These are phyloP conservation scores for Eupithecia subfuscata DNA, from an alignment of 2,888 invertebrate genomes.

Conservation along the genomic window DNA sequence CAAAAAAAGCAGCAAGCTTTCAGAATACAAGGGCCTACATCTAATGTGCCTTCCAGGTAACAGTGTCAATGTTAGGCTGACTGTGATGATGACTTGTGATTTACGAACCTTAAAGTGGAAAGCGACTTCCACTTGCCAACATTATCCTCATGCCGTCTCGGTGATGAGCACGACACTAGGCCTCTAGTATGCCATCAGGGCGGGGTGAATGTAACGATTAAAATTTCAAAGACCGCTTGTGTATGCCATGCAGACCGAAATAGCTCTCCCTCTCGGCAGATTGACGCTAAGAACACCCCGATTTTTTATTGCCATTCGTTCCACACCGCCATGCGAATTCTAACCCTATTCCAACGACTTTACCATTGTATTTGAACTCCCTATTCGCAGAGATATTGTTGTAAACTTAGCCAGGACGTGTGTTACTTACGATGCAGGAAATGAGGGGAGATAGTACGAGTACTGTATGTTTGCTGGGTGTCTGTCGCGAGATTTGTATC, in stretches of 20 bases:
- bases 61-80: background rate
- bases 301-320: constrained; percentile 48
- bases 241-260: constrained; percentile 75
- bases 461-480: constrained; percentile 65
- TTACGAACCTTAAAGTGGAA: background rate
- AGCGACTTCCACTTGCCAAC: constrained; percentile 10
- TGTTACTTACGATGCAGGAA: constrained; percentile 76
- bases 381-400: constrained; percentile 52
- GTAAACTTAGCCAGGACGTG: constrained; percentile 66
- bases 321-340: constrained; percentile 54
- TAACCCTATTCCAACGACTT: constrained; percentile 54
- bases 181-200: constrained; percentile 72
- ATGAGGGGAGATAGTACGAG: constrained; percentile 75
- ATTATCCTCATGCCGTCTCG: constrained; percentile 51
- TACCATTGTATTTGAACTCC: constrained; percentile 41
- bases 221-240: constrained; percentile 81
- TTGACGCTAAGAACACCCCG: constrained; percentile 64
- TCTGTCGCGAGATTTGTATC: constrained; percentile 74
- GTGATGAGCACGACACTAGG: constrained; percentile 63
- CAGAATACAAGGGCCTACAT: too few species aligned
- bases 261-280: constrained; percentile 71
- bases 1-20: too few species aligned
- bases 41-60: too few species aligned
- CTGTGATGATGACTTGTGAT: background rate
- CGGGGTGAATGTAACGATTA: constrained; percentile 83